Evolutionary conservation across 1,140 invertebrate species (phyloP).

Genomic region (Atopsyche davidsoni): DNA sequence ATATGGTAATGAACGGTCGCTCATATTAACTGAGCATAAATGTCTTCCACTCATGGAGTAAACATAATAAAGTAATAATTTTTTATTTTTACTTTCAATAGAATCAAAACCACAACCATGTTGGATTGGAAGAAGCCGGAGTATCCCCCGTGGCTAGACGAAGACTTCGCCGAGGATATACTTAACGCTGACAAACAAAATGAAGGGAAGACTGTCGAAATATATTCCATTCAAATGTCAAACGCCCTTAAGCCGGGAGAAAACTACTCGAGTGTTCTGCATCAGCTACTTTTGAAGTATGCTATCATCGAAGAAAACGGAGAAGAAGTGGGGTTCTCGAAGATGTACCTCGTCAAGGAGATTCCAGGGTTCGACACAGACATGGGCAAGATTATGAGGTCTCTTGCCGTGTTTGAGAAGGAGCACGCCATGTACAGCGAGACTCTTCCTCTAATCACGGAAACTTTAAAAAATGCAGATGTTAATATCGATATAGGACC

Average conservation of each 20-base stretch:
- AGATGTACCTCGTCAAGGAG: conserved; percentile 23
- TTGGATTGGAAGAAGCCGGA: too few relatives aligned
- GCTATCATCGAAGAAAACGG: background rate
- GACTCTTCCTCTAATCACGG: conserved; percentile 11
- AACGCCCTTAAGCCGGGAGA: conserved; percentile 21
- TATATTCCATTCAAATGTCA: conserved; percentile 7
- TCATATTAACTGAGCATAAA: too few relatives aligned
- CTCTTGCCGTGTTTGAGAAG: conserved; percentile 17
- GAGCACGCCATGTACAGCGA: conserved; percentile 24
- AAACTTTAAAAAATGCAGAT: conserved; percentile 4
- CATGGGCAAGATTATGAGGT: conserved; percentile 13
- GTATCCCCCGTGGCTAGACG: conserved; percentile 21
- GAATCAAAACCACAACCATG: too few relatives aligned
- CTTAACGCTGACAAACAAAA: conserved; percentile 8
- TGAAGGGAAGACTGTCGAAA: background rate
- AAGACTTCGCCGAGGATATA: conserved; percentile 14
- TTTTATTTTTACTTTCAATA: too few relatives aligned
- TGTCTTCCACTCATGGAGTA: too few relatives aligned
- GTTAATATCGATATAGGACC: conserved; percentile 6
- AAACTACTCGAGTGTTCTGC: conserved; percentile 24
- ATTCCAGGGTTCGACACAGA: conserved; percentile 18
- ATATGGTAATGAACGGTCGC: too few relatives aligned
- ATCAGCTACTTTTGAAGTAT: conserved; percentile 12
- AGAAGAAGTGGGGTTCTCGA: background rate
- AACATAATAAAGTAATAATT: too few relatives aligned